phyloP scores from a whole-genome alignment of 2,113 vertebrate genomes.

The Sapajus apella region DNA sequence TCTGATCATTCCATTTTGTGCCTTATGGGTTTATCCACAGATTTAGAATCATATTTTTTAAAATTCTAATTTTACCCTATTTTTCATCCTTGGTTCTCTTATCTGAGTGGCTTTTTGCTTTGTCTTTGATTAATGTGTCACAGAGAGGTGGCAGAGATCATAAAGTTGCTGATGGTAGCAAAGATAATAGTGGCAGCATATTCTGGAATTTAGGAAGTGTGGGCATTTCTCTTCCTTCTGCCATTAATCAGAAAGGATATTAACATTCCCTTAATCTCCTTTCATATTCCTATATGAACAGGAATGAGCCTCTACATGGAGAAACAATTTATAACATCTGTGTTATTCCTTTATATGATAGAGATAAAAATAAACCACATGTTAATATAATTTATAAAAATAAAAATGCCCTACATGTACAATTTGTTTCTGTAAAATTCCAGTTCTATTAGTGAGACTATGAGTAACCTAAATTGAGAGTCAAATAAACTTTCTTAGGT shows the following conservation, averaged over 20 bases:
- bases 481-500: conserved; percentile 31
- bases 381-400: conserved; percentile 42
- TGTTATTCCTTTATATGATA: background rate
- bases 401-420: background rate
- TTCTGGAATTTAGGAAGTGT: background rate
- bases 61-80: background rate
- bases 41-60: background rate
- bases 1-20: background rate
- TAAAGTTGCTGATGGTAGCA: background rate
- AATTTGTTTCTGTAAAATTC: conserved; percentile 48
- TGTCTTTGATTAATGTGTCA: background rate
- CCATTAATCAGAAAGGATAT: background rate
- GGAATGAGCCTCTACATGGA: background rate
- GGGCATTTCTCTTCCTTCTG: background rate
- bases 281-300: background rate
- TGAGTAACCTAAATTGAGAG: conserved; percentile 36
- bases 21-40: background rate
- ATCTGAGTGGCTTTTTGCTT: background rate
- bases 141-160: background rate
- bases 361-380: conserved; percentile 12
- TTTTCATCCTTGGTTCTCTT: background rate
- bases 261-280: no score
- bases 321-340: background rate
- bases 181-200: background rate
- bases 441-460: conserved; percentile 9